Evolutionary conservation across 2,797 vertebrate species (phyloP), one percentile per base, ranked within the genome.

Genomic region (Sebastes hubbsi): DNA sequence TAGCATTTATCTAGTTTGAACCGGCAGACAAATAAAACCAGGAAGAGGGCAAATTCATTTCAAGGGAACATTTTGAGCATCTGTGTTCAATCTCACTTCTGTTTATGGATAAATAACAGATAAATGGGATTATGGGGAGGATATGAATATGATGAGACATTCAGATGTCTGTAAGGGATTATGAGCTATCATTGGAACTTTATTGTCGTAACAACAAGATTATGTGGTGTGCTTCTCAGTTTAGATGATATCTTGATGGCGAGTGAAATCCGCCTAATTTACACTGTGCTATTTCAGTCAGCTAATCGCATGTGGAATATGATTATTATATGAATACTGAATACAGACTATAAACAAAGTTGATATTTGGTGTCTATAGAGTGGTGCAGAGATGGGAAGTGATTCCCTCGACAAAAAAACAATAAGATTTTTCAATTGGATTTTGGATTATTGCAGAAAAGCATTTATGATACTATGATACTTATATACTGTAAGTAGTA

Each of bases 1-100:
- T 18, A 78, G 52, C 8, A 42, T 75, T 72, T 20, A 25, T 54
- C 54, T 30, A 24, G 72, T 62, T 78, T 86, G 29, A 83, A 86
- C 14, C 32, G 58, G 34, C 27, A 67, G 56, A 68, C 24, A 61
- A 71, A 59, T 62, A 2, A 63, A 59, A 77, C 30, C 32, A 68
- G 13, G 11, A 59, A 38, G 18, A 64, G 58, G 12, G 3, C n/a
- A 75, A 81, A 70, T 18, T 55, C 1, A 65, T 78, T 61, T 62
- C 3, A 58, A 59, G 25, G 46, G 36, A 66, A 52, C 36, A 73
- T 77, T 61, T 60, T 29, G n/a, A 36, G 27, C 27, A 36, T 30
- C 22, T 36, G 27, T 67, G 61, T 58, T 1, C 8, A 3, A 22
- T 65, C 34, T 75, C 10, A 61, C 10, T 52, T 67, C 71, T 1